phyloP scores from a whole-genome alignment of 2,888 invertebrate genomes.

The Eremobia ochroleuca region DNA sequence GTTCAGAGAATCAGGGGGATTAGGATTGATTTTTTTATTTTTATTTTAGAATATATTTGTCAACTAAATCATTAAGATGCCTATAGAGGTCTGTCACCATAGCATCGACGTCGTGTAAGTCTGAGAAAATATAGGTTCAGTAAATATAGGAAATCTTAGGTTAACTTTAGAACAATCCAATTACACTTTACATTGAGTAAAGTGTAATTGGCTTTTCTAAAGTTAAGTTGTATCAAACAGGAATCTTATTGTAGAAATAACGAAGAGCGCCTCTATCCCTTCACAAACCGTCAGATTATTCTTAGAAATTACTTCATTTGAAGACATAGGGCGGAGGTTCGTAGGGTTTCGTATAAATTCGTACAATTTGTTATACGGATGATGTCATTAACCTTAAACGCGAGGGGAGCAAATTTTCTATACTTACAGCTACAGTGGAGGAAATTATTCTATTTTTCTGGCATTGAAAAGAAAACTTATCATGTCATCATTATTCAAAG shows the following conservation, averaged over 20 bases:
- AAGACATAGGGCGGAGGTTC: constrained; percentile 82
- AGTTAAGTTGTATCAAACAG: neutral
- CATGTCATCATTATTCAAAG: too few relatives aligned
- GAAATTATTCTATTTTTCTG: constrained; percentile 28
- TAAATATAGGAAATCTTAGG: neutral
- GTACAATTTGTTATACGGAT: constrained; percentile 83
- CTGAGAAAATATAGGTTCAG: neutral
- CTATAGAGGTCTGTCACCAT: neutral
- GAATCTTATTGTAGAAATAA: neutral
- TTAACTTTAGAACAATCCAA: neutral
- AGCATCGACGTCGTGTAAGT: neutral
- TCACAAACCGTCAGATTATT: constrained; percentile 73
- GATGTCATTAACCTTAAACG: constrained; percentile 81
- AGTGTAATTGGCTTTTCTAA: neutral
- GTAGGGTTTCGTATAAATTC: constrained; percentile 82
- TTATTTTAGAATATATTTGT: too few relatives aligned
- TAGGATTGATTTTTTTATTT: too few relatives aligned
- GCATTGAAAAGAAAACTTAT: neutral
- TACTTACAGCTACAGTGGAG: constrained; percentile 35
- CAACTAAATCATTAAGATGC: neutral
- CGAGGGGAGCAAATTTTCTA: constrained; percentile 72
- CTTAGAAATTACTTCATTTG: constrained; percentile 85
- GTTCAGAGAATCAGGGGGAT: too few relatives aligned
- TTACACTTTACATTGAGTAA: neutral
- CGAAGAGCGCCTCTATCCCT: constrained; percentile 51